phyloP scores from a whole-genome alignment of 1,140 invertebrate species.

The Micrasema minimum region DNA sequence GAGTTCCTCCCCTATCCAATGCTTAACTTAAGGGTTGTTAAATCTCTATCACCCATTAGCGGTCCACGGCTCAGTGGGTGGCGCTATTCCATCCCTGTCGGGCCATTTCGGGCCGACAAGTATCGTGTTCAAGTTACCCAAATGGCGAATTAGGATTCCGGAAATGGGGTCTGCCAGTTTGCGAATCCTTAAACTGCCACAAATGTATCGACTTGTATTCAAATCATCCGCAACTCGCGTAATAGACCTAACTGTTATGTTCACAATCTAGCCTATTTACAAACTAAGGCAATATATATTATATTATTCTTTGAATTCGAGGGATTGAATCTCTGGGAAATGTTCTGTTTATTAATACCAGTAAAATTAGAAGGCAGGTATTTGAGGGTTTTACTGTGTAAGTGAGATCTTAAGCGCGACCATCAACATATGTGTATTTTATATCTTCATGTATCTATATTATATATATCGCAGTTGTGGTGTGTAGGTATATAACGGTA shows the following conservation, averaged over 20 bases:
- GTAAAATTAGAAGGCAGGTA: no score
- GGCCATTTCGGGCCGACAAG: slow-evolving; percentile 21
- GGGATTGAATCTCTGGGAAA: background rate
- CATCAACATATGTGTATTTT: no score
- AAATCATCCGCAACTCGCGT: slow-evolving; percentile 9
- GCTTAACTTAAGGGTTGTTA: slow-evolving; percentile 46
- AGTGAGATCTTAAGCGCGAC: no score
- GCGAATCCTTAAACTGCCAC: slow-evolving; percentile 36
- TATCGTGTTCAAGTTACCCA: slow-evolving; percentile 25
- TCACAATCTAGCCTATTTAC: background rate
- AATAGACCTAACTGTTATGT: slow-evolving; percentile 23
- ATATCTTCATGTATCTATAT: no score
- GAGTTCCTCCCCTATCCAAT: slow-evolving; percentile 11
- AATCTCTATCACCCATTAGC: slow-evolving; percentile 46
- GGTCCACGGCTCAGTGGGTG: background rate
- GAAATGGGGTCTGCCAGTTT: slow-evolving; percentile 37
- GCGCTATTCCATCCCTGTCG: no score
- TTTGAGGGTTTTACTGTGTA: no score
- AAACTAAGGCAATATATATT: background rate
- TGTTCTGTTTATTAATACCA: no score
- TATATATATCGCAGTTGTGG: no score
- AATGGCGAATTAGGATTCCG: slow-evolving; percentile 35
- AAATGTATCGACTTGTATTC: slow-evolving; percentile 36
- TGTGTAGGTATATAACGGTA: no score
- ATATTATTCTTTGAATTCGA: background rate